A percentile compares a stretch with the other conserved stretches of the same genome.
Conservation (phyloP, 2,113 vertebrate species). For the Microcebus griseorufus region DNA sequence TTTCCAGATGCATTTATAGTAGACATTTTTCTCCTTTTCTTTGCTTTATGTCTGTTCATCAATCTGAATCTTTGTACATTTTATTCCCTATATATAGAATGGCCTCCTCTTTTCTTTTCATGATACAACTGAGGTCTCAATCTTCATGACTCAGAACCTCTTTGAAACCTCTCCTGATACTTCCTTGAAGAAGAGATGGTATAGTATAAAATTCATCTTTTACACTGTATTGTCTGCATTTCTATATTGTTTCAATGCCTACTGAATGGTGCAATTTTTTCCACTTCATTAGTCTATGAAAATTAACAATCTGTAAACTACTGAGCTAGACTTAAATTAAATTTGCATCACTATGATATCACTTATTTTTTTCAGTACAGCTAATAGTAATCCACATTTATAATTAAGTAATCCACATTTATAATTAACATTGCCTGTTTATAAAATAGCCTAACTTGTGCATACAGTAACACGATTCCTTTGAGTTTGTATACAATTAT, state of each 20-base stretch:
- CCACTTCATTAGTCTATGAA: neutral
- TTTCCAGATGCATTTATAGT: neutral
- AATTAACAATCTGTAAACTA: constrained; percentile 2
- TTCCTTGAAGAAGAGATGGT: neutral
- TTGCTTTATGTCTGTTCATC: neutral
- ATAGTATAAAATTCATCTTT: neutral
- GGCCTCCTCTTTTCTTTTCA: neutral
- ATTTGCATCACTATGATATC: neutral
- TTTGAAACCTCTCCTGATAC: neutral
- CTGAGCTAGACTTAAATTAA: neutral
- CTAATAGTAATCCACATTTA: neutral
- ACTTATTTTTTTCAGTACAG: neutral
- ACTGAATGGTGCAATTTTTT: neutral
- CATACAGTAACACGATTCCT: neutral
- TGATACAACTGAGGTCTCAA: neutral
- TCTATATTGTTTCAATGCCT: neutral
- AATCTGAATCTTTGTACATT: neutral
- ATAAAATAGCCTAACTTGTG: neutral
- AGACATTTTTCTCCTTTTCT: neutral
- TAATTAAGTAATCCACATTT: neutral
- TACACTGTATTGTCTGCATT: neutral
- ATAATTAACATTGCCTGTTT: neutral
- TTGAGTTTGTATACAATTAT: neutral
- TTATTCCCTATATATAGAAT: neutral
- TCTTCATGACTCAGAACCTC: neutral